A percentile compares a stretch with the other conserved stretches of the same genome.
Conservation (phyloP, 1,140 invertebrate genomes). For the Stenopsyche tienmushanensis region DNA sequence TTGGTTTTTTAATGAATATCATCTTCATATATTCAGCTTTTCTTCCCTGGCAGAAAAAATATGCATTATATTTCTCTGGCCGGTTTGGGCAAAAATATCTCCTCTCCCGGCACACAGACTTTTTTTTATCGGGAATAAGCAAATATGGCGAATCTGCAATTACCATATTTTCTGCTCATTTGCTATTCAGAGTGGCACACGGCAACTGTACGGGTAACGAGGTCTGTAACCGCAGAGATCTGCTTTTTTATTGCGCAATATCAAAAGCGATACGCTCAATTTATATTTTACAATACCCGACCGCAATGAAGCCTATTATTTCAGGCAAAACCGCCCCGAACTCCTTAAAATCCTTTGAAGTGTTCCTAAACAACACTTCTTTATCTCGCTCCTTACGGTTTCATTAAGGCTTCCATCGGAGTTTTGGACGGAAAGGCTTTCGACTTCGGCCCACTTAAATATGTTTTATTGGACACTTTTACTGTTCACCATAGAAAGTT, state of each 20-base stretch:
- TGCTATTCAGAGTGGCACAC: slow-evolving; percentile 7
- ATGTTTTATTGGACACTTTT: slow-evolving; percentile 32
- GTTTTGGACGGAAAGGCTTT: background rate
- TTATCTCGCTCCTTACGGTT: slow-evolving; percentile 18
- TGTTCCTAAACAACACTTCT: no score
- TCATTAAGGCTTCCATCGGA: slow-evolving; percentile 16
- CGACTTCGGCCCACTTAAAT: slow-evolving; percentile 3
- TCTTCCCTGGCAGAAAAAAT: background rate
- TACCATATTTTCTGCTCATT: slow-evolving; percentile 18
- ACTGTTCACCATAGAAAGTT: slow-evolving; percentile 15
- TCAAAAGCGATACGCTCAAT: slow-evolving; percentile 5
- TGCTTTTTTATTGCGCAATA: slow-evolving; percentile 13
- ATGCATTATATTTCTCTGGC: background rate
- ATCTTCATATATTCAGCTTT: background rate
- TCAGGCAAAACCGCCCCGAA: background rate
- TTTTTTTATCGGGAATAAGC: background rate
- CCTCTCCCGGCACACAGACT: background rate
- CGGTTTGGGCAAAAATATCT: background rate
- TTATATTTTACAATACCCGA: slow-evolving; percentile 19
- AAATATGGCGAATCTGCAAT: slow-evolving; percentile 6
- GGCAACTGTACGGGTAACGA: background rate
- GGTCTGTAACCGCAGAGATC: slow-evolving; percentile 8
- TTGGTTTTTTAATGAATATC: background rate
- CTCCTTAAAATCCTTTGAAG: slow-evolving; percentile 2
- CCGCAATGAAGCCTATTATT: slow-evolving; percentile 16